A percentile compares a stretch with the other conserved stretches of the same genome.
Conservation (phyloP, 2,113 vertebrate species). For the Neomonachus schauinslandi region DNA sequence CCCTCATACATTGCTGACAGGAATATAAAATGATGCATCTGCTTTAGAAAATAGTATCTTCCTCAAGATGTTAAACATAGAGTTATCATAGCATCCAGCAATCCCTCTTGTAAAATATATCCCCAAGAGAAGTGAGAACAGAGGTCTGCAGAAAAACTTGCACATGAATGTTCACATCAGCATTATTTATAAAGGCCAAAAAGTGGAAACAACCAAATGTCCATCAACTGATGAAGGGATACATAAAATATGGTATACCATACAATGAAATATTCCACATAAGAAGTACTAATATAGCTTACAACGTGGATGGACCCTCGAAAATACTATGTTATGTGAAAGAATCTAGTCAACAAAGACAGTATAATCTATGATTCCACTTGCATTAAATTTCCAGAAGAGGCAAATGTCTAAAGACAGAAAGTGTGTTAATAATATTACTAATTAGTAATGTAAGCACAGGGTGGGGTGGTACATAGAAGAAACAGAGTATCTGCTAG, state of each 20-base stretch:
- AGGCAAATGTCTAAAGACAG: background rate
- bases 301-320: background rate
- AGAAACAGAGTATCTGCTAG: no score
- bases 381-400: background rate
- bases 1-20: background rate
- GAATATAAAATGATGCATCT: background rate
- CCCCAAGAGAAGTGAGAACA: background rate
- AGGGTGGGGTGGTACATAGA: rapidly evolving
- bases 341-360: background rate
- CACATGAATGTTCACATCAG: background rate
- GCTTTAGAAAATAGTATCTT: background rate
- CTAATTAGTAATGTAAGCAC: no score
- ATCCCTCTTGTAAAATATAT: background rate
- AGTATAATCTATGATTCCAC: background rate
- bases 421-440: background rate
- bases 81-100: background rate
- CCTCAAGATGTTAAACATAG: background rate
- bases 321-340: background rate
- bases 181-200: background rate
- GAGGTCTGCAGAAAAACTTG: background rate
- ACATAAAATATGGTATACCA: background rate
- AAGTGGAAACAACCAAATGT: background rate
- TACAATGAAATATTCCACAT: background rate
- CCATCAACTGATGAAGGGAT: background rate
- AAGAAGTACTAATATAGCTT: background rate